Percentiles rank a stretch among this genome's conserved stretches.
These are phyloP conservation scores for Phenacoccus solenopsis DNA, from an alignment of 1,140 invertebrate species.

Conservation along the genomic window DNA sequence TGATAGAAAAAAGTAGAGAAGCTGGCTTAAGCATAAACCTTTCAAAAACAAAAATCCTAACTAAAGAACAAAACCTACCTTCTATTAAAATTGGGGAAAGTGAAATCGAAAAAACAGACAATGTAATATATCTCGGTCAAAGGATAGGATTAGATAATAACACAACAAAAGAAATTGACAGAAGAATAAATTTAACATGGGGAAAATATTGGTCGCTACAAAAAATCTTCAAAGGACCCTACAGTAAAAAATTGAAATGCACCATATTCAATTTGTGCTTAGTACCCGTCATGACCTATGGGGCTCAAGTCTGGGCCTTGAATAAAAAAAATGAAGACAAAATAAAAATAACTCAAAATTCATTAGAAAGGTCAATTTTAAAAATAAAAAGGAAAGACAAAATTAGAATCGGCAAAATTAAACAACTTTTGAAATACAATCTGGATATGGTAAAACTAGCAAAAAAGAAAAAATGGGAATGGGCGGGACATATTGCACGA, in stretches of 20 bases:
- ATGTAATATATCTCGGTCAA: conserved; percentile 8
- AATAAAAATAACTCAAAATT: not conserved
- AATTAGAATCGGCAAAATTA: conserved; percentile 12
- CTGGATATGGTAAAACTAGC: not conserved
- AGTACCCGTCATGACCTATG: conserved; percentile 18
- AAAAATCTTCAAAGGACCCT: not conserved
- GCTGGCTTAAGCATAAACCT: conserved; percentile 19
- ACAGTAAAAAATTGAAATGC: not conserved
- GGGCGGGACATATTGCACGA: conserved; percentile 21
- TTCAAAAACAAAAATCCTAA: conserved; percentile 19
- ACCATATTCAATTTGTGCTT: conserved; percentile 10
- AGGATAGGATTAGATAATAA: not conserved
- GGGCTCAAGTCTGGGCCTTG: conserved; percentile 20
- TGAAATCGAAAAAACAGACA: not conserved
- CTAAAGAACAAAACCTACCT: not conserved
- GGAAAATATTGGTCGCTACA: conserved; percentile 18
- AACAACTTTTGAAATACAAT: not conserved
- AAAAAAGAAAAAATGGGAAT: conserved; percentile 20
- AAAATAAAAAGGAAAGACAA: conserved; percentile 12
- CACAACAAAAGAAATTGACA: not conserved
- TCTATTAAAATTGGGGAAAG: not conserved
- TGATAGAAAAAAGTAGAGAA: not conserved
- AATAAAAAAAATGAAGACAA: conserved; percentile 7
- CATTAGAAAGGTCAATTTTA: conserved; percentile 7
- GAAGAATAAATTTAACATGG: conserved; percentile 21